phyloP scores from a whole-genome alignment of 2,797 vertebrate genomes.

The Rhyacichthys aspro region DNA sequence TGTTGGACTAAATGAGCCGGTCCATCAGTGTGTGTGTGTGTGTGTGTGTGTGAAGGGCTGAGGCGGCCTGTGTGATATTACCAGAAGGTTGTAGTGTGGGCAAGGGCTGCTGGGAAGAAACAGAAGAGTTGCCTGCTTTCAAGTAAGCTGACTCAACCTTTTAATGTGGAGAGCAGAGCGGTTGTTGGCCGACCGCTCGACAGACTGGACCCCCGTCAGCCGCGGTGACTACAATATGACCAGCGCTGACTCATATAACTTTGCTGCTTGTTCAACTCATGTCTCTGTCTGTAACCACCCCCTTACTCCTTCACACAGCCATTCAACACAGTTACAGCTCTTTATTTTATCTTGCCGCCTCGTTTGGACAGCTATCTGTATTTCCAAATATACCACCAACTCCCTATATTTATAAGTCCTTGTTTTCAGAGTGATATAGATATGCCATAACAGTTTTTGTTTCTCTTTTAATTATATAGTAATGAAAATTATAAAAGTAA shows the following conservation, averaged over 20 bases:
- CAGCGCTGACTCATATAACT: constrained; percentile 38
- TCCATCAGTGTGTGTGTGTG: constrained; percentile 4
- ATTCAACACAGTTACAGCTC: background rate
- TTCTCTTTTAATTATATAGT: too few relatives aligned
- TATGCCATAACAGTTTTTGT: too few relatives aligned
- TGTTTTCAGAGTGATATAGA: too few relatives aligned
- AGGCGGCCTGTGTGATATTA: constrained; percentile 1
- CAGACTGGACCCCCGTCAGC: constrained; percentile 24
- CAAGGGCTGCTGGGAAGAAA: constrained; percentile 18
- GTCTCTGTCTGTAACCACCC: constrained; percentile 10
- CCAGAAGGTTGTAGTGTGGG: constrained; percentile 13
- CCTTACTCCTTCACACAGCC: constrained; percentile 12
- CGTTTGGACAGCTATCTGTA: background rate
- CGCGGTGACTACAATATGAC: constrained; percentile 27
- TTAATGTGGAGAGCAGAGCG: constrained; percentile 22
- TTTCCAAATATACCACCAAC: too few relatives aligned
- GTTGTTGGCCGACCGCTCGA: constrained; percentile 11
- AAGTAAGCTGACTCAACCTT: constrained; percentile 38
- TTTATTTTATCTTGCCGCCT: background rate
- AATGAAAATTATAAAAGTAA: too few relatives aligned
- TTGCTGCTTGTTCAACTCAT: constrained; percentile 18
- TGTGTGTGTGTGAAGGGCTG: background rate
- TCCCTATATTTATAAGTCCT: too few relatives aligned
- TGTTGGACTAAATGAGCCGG: constrained; percentile 7
- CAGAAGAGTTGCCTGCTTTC: constrained; percentile 8